Evolutionary conservation across 2,888 invertebrate species (phyloP), one percentile per base, ranked within the genome.

Genomic region (Ptilodon capucinus): DNA sequence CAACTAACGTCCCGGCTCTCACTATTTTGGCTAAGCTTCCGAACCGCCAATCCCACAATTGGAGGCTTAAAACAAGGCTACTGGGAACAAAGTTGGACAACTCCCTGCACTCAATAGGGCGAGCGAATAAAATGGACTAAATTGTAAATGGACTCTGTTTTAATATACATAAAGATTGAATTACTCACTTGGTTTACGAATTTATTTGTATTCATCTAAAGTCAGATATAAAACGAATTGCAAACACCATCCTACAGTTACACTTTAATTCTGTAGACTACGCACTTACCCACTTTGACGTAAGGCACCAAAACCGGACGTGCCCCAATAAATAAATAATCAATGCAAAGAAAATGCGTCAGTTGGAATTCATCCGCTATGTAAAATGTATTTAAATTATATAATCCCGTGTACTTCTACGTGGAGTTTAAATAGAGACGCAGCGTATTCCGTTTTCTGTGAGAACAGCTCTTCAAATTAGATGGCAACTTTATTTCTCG

Each of bases 11-110:
- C 18, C 25, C 21, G 1, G 46, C 40, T 18, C 42, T 54, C 35
- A 13, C 28, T 14, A 14, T 19, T 38, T 36, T 23, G 21, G 23
- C 36, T 40, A 25, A 51, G 64, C 46, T 48, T 44, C 16, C 17
- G 38, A 40, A 60, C 57, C 62, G 36, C 57, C 21, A 51, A 48
- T 38, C 57, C 44, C 19, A 42, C 57, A 52, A 49, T 57, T 43
- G 46, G 52, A 32, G 39, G 43, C 53, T 61, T 44, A n/a, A 53
- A 38, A 62, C 45, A 43, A 17, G 46, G 23, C 14, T 43, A 45
- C 42, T 13, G 23, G 34, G 48, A 61, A 58, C 44, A 57, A 57
- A 32, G 44, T 11, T 36, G n/a, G n/a, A n/a, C n/a, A n/a, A n/a
- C n/a, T n/a, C n/a, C n/a, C n/a, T n/a, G n/a, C n/a, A n/a, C n/a